Base-by-base conservation (phyloP, 2,888 invertebrate genomes). In the Agonopterix alstromeriana region DNA sequence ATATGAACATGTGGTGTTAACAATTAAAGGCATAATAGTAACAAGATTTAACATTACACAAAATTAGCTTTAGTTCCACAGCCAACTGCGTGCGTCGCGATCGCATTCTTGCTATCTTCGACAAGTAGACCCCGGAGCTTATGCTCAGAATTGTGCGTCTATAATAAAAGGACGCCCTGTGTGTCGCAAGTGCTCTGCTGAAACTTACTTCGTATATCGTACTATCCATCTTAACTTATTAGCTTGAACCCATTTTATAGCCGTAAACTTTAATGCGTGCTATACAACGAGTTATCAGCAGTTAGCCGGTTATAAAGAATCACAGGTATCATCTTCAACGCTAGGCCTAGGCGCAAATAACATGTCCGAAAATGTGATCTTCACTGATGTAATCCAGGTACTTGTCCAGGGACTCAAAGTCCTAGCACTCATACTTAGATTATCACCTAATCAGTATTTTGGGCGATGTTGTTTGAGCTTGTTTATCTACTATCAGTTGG, bases 141-240 rank as follows among this genome's bases (percentile, higher is more conserved):
- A 27, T 27, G n/a, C n/a, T 38, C n/a, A 38, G 38, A 38, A 38
- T 3, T n/a, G 9, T 38, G 38, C 38, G 38, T 38, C 38, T n/a
- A 27, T 27, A n/a, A 38, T 38, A 10, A n/a, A 8, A 42, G n/a
- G 62, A 68, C 67, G 70, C 70, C 56, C 80, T 83, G 86, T 87
- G 88, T 87, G 88, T 88, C 86, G 88, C 88, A 87, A 82, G 86
- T 88, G 88, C 77, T 81, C 67, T 75, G 67, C 61, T 59, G 61
- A 73, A 78, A 75, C 73, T 77, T 74, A 72, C 54, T 73, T 67
- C 67, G 62, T 79, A 79, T 82, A 87, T 86, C 87, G 87, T 87
- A 87, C 86, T 83, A 72, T 82, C 78, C 82, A 86, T 86, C 84
- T 80, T 85, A 81, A 61, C 56, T 56, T 57, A 54, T 47, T 57